Base-by-base conservation (phyloP, 1,140 invertebrate species). In the Panulirus ornatus region DNA sequence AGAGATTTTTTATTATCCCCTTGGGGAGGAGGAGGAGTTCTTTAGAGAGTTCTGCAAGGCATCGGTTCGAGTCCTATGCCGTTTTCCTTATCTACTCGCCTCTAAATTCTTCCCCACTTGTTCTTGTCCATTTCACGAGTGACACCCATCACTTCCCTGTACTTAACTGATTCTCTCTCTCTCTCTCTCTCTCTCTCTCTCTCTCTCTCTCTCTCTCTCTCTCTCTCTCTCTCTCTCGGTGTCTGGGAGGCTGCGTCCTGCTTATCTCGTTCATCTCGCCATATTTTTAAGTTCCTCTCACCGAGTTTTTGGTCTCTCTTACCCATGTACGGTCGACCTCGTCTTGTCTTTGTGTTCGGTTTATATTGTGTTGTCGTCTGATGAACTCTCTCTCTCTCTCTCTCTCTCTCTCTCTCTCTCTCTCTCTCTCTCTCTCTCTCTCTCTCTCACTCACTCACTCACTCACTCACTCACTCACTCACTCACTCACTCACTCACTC, bases 161-260 rank as follows among this genome's bases (percentile, higher is more conserved):
- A 34, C 11, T 70, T 34, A 70, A 34, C 2, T 27, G 8, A 70
- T 22, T 47, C 40, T 22, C 76, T 54, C 47, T 6, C 27, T 51
- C 78, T 54, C 78, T 54, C 44, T 81, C 44, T 54, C 78, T 51
- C 78, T 81, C 22, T 54, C 78, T 54, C 78, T 54, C 78, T 54
- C 3, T n/a, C 78, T 19, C 36, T 22, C 22, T n/a, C 38, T 79
- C 38, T 44, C 22, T 75, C 38, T 8, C 73, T 75, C 73, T 36
- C 30, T 36, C 38, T 19, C n/a, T n/a, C n/a, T n/a, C n/a, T n/a
- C n/a, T n/a, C n/a, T n/a, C n/a, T n/a, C n/a, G n/a, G n/a, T 11
- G 51, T 58, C 51, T 11, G 11, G 11, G 11, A 11, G 11, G 11
- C 51, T 22, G 51, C 51, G 51, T 58, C 51, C 11, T 58, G 51